phyloP scores from a whole-genome alignment of 2,888 invertebrate genomes.

The Tinea trinotella region DNA sequence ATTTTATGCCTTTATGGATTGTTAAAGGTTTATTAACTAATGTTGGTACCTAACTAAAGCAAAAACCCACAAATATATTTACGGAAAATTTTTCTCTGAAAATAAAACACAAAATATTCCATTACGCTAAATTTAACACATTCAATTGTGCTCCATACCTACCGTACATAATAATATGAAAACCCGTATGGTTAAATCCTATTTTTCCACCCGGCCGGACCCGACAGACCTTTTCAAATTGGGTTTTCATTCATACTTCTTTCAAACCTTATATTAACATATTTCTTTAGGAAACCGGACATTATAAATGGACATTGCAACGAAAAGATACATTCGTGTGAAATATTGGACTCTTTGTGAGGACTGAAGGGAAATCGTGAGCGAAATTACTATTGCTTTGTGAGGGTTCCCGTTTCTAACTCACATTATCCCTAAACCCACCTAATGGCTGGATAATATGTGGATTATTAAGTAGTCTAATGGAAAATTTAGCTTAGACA shows the following conservation, averaged over 20 bases:
- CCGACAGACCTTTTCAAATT: conserved; percentile 21
- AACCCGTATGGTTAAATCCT: conserved; percentile 50
- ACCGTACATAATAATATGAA: conserved; percentile 32
- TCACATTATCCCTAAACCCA: background rate
- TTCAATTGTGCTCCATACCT: conserved; percentile 30
- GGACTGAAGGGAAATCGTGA: conserved; percentile 35
- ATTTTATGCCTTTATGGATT: no score
- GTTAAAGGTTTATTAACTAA: no score
- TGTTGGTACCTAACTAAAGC: no score
- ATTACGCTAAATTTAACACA: conserved; percentile 67
- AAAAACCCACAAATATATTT: background rate
- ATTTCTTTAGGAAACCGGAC: conserved; percentile 29
- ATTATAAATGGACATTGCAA: conserved; percentile 32
- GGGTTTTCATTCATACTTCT: conserved; percentile 21
- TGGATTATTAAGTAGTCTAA: no score
- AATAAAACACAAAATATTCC: conserved; percentile 21
- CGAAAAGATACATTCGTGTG: conserved; percentile 23
- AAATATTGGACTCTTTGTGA: conserved; percentile 37
- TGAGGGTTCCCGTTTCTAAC: background rate
- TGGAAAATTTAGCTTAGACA: no score
- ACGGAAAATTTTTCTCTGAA: background rate
- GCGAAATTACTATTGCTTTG: conserved; percentile 37
- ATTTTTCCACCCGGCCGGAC: conserved; percentile 27
- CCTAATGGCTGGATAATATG: no score
- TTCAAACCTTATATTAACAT: conserved; percentile 20